These are phyloP conservation scores for Physeter macrocephalus DNA, from an alignment of 2,113 vertebrate genomes.

Conservation along the genomic window DNA sequence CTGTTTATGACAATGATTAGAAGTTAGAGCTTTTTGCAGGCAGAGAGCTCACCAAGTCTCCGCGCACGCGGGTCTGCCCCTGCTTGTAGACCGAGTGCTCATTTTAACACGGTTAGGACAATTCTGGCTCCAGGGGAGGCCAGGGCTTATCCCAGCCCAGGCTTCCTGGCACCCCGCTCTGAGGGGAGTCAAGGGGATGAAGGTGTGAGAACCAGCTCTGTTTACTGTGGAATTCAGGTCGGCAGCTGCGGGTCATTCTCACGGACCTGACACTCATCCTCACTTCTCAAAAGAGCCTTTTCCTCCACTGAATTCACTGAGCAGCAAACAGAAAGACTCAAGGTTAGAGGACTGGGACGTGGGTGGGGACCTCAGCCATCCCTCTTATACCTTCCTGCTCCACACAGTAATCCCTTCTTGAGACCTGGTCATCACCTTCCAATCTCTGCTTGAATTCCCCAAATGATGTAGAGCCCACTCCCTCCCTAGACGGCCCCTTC, in stretches of 20 bases:
- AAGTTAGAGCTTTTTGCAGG: background rate
- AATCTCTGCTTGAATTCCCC: background rate
- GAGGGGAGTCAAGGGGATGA: background rate
- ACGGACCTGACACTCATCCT: background rate
- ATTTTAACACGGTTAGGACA: constrained; percentile 4
- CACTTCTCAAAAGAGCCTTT: background rate
- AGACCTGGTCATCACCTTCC: background rate
- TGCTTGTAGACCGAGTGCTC: constrained; percentile 21
- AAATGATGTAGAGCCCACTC: too few species aligned
- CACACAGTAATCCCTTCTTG: background rate
- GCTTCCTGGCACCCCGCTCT: background rate
- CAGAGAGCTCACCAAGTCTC: constrained; percentile 42
- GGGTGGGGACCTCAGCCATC: background rate
- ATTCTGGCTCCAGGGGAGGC: constrained; percentile 7
- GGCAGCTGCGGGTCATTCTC: background rate
- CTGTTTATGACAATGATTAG: constrained; percentile 69
- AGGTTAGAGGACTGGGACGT: background rate
- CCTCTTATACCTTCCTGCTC: background rate
- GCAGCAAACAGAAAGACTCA: background rate
- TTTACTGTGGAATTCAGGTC: background rate
- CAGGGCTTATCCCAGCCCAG: background rate
- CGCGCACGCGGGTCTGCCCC: background rate
- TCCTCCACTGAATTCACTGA: background rate
- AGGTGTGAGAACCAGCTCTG: background rate
- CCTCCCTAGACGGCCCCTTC: background rate